Percentiles rank a stretch among this genome's conserved stretches.
These are phyloP conservation scores for Peromyscus melanophrys DNA, from an alignment of 2,797 vertebrate species.

Conservation along the genomic window DNA sequence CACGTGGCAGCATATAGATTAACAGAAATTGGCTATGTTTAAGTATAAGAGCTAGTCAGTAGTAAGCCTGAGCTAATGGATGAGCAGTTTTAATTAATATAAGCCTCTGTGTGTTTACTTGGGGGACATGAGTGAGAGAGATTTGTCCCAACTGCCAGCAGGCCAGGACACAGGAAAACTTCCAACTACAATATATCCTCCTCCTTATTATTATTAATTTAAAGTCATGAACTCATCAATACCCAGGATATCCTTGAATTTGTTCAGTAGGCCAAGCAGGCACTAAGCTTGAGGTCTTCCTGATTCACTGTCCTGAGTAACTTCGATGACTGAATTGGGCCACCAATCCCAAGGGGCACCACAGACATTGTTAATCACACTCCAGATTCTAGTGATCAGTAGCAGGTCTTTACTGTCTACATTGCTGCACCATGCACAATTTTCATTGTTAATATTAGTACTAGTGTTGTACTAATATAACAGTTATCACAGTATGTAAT, in stretches of 20 bases:
- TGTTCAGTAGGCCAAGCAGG: neutral
- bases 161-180: too few relatives aligned
- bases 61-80: too few relatives aligned
- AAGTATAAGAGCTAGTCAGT: too few relatives aligned
- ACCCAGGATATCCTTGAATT: neutral
- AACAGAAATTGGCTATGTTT: too few relatives aligned
- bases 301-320: neutral
- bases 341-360: neutral
- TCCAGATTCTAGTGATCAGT: neutral
- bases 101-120: too few relatives aligned
- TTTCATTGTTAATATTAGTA: neutral
- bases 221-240: neutral
- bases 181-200: neutral
- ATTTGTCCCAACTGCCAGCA: too few relatives aligned
- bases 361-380: neutral
- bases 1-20: too few relatives aligned
- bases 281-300: neutral
- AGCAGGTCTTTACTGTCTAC: neutral
- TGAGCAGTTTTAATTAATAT: too few relatives aligned
- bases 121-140: too few relatives aligned
- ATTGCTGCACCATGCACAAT: too few relatives aligned
- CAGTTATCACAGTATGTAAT: too few relatives aligned
- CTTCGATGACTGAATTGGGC: neutral
- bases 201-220: neutral
- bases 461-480: neutral